Percentiles rank a stretch among this genome's conserved stretches.
These are phyloP conservation scores for Carterocephalus palaemon DNA, from an alignment of 2,888 invertebrate genomes.

Conservation along the genomic window DNA sequence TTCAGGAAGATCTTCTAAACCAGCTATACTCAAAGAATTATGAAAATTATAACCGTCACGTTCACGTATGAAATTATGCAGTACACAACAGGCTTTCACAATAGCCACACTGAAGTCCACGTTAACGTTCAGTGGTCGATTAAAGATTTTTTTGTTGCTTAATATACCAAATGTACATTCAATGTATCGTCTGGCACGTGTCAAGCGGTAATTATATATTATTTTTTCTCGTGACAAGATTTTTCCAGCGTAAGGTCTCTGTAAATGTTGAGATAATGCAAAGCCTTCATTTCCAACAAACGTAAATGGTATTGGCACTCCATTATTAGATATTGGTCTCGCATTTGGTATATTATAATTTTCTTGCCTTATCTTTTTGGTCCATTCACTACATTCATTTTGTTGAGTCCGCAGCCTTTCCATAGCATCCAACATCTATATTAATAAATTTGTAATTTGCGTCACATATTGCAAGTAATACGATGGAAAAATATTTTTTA, in stretches of 20 bases:
- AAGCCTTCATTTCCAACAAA: slow-evolving; percentile 28
- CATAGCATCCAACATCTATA: slow-evolving; percentile 27
- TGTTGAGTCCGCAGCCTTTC: slow-evolving; percentile 16
- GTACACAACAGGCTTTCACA: slow-evolving; percentile 16
- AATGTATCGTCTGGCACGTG: slow-evolving; percentile 12
- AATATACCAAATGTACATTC: slow-evolving; percentile 7
- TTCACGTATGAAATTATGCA: slow-evolving; percentile 14
- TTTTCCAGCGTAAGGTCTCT: slow-evolving; percentile 24
- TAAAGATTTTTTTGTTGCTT: slow-evolving; percentile 27
- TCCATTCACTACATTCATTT: slow-evolving; percentile 18
- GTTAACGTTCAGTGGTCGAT: slow-evolving; percentile 30
- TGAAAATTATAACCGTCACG: slow-evolving; percentile 18
- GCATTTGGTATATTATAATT: slow-evolving; percentile 23
- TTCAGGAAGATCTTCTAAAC: slow-evolving; percentile 11
- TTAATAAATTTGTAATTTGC: slow-evolving; percentile 27
- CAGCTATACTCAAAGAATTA: slow-evolving; percentile 23
- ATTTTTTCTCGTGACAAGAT: slow-evolving; percentile 21
- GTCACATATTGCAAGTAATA: slow-evolving; percentile 29
- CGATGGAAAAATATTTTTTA: slow-evolving; percentile 30
- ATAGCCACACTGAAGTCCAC: slow-evolving; percentile 9
- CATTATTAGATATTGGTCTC: slow-evolving; percentile 19
- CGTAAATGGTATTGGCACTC: slow-evolving; percentile 11
- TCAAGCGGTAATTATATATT: slow-evolving; percentile 19
- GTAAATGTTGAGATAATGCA: slow-evolving; percentile 25
- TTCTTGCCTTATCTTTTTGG: slow-evolving; percentile 15